phyloP scores from a whole-genome alignment of 2,113 vertebrate genomes.

The Cheirogaleus medius region DNA sequence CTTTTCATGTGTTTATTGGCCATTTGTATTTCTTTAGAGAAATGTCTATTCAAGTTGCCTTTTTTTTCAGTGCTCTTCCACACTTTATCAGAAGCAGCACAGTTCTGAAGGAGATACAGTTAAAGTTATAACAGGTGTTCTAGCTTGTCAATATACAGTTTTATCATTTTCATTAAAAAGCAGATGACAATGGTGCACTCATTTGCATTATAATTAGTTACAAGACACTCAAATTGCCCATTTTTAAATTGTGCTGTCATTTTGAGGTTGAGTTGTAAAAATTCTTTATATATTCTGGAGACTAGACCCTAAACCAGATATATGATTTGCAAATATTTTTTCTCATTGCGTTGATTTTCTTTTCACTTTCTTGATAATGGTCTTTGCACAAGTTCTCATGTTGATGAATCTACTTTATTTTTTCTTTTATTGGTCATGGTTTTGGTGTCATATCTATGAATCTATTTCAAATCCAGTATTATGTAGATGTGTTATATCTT shows the following conservation, averaged over 20 bases:
- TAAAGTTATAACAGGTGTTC: not conserved
- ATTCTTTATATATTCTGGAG: not conserved
- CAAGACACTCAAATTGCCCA: not conserved
- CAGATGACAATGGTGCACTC: not conserved
- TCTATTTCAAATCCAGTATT: not conserved
- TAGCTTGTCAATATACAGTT: not conserved
- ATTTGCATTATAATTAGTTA: slow-evolving; percentile 46
- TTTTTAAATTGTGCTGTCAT: too few species aligned
- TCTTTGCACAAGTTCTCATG: not conserved
- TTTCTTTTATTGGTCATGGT: not conserved
- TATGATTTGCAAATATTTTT: not conserved
- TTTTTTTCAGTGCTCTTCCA: not conserved
- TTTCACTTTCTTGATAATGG: not conserved
- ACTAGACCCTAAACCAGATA: not conserved
- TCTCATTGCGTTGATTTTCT: not conserved
- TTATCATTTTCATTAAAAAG: slow-evolving; percentile 36
- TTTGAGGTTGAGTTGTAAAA: not conserved
- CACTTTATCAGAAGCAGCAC: slow-evolving; percentile 3
- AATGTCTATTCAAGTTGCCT: not conserved
- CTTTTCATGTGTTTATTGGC: not conserved
- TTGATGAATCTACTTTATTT: not conserved
- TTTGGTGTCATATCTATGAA: not conserved
- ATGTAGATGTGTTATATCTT: not conserved
- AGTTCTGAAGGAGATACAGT: slow-evolving; percentile 4
- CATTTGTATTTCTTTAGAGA: not conserved